Conservation (phyloP, 2,113 vertebrate genomes). For the Hypocryptadius cinnamomeus region DNA sequence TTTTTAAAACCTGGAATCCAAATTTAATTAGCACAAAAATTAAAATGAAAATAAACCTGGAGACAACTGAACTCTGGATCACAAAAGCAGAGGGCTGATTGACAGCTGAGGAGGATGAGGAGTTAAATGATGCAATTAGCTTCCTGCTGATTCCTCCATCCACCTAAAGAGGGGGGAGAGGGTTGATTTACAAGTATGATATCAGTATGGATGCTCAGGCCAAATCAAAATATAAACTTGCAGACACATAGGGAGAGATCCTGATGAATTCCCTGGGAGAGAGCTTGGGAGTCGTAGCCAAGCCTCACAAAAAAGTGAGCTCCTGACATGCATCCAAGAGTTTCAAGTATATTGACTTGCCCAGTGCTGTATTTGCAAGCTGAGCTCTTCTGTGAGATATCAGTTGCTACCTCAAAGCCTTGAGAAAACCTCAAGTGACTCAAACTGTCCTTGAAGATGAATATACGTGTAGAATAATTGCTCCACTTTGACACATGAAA, state of each 20-base stretch:
- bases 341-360: neutral
- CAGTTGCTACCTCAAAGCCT: neutral
- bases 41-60: slow-evolving; percentile 12
- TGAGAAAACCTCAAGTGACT: neutral
- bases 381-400: neutral
- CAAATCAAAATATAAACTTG: slow-evolving; percentile 40
- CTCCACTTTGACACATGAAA: neutral
- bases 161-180: neutral
- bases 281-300: neutral
- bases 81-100: neutral
- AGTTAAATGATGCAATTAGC: neutral
- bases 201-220: neutral
- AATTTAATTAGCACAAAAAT: slow-evolving; percentile 38
- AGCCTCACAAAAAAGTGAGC: slow-evolving; percentile 7
- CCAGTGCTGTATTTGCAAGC: neutral
- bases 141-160: neutral
- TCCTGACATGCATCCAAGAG: slow-evolving; percentile 30
- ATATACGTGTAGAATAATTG: neutral
- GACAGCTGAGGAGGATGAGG: neutral
- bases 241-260: neutral
- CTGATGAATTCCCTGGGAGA: slow-evolving; percentile 20
- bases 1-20: slow-evolving; percentile 12
- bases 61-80: neutral
- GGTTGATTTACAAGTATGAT: neutral
- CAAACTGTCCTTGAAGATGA: neutral